These are phyloP conservation scores for Drosophila robusta DNA, from an alignment of 2,888 invertebrate genomes.

Conservation along the genomic window DNA sequence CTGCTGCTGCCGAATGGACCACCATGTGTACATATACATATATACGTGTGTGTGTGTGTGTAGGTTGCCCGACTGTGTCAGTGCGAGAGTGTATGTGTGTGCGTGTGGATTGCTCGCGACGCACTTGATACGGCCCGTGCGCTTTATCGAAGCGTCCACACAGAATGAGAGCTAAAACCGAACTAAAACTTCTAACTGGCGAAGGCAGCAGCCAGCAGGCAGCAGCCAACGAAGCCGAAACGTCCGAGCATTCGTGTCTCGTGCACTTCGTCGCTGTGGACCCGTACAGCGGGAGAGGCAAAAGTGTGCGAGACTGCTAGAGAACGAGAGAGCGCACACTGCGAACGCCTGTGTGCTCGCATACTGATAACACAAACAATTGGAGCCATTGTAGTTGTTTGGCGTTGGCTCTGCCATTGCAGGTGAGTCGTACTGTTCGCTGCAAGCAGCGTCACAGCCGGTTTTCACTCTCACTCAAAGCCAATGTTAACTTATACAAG, in stretches of 20 bases:
- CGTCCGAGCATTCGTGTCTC: constrained; percentile 26
- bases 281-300: constrained; percentile 32
- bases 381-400: constrained; percentile 33
- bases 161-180: constrained; percentile 84
- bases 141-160: constrained; percentile 71
- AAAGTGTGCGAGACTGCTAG: background rate
- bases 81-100: constrained; percentile 25
- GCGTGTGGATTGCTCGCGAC: constrained; percentile 60
- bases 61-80: constrained; percentile 30
- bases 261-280: constrained; percentile 17
- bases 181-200: constrained; percentile 74
- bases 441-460: constrained; percentile 30
- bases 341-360: constrained; percentile 23
- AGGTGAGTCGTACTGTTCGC: constrained; percentile 30
- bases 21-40: constrained; percentile 24
- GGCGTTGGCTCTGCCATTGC: constrained; percentile 26
- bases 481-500: constrained; percentile 6
- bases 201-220: constrained; percentile 30
- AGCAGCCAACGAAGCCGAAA: constrained; percentile 30
- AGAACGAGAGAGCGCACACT: constrained; percentile 5
- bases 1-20: constrained; percentile 42
- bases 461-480: constrained; percentile 14
- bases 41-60: constrained; percentile 28
- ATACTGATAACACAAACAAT: constrained; percentile 52
- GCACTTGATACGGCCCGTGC: constrained; percentile 49